phyloP scores from a whole-genome alignment of 1,140 invertebrate species.

The Panagrolaimus sp. region DNA sequence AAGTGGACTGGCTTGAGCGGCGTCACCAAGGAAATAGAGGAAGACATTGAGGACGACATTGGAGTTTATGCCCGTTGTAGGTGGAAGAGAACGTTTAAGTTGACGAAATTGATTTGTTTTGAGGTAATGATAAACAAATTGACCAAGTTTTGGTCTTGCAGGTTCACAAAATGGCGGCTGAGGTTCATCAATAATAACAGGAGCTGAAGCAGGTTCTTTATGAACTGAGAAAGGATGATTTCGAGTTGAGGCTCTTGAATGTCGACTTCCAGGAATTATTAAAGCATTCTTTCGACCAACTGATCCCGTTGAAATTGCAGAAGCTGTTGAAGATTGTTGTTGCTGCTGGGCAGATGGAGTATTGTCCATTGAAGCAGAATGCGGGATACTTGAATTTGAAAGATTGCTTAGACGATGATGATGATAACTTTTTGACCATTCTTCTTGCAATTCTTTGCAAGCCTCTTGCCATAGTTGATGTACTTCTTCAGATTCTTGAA shows the following conservation, averaged over 20 bases:
- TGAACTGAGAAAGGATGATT: not conserved
- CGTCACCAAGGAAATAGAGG: slow-evolving; percentile 8
- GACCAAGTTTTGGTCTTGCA: not conserved
- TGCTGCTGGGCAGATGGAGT: not conserved
- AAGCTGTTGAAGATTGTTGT: not conserved
- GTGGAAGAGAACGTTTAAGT: not conserved
- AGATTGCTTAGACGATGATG: not conserved
- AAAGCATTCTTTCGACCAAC: slow-evolving; percentile 1
- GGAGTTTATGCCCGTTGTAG: not conserved
- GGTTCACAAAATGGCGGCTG: not conserved
- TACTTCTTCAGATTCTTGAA: slow-evolving; percentile 41
- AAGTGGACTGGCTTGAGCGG: not conserved
- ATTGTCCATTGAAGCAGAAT: not conserved
- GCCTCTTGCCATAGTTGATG: slow-evolving; percentile 34
- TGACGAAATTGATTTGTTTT: slow-evolving; percentile 3
- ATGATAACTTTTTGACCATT: slow-evolving; percentile 13
- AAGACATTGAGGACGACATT: not conserved
- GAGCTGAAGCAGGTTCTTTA: not conserved
- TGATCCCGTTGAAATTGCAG: not conserved
- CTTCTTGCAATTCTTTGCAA: not conserved
- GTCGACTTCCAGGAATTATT: not conserved
- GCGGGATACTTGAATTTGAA: no score
- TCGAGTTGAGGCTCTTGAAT: not conserved
- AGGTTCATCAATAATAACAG: not conserved
- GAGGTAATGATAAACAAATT: slow-evolving; percentile 16